Conservation (phyloP, 1,140 invertebrate genomes). For the Danaus plexippus region DNA sequence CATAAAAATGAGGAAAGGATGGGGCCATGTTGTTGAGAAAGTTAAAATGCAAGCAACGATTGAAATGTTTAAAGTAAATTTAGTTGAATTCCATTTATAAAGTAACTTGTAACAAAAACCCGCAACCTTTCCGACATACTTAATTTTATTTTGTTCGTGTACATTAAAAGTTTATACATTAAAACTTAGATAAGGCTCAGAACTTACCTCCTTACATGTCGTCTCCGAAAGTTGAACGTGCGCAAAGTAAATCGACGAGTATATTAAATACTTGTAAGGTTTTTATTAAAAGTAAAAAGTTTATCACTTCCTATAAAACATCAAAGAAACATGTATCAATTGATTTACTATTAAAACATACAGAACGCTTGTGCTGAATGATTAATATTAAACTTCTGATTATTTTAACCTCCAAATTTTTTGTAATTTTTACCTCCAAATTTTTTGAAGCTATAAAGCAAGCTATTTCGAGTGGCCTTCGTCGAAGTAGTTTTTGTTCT, state of each 20-base stretch:
- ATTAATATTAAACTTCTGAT: background rate
- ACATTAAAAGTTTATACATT: conserved; percentile 28
- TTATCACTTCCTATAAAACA: too few relatives aligned
- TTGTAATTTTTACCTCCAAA: too few relatives aligned
- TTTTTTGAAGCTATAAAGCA: background rate
- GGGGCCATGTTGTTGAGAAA: too few relatives aligned
- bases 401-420: too few relatives aligned
- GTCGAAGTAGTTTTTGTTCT: conserved; percentile 18
- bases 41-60: too few relatives aligned
- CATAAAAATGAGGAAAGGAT: too few relatives aligned
- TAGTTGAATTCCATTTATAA: too few relatives aligned
- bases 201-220: conserved; percentile 11
- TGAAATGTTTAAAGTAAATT: too few relatives aligned
- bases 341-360: background rate
- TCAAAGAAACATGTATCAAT: too few relatives aligned
- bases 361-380: background rate
- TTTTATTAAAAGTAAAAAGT: too few relatives aligned
- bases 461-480: conserved; percentile 10
- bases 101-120: too few relatives aligned
- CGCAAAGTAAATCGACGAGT: conserved; percentile 1
- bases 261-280: too few relatives aligned
- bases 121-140: conserved; percentile 8
- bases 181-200: conserved; percentile 24
- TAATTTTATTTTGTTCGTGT: conserved; percentile 16
- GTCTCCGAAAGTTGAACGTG: conserved; percentile 2